Conservation (phyloP, 1,140 invertebrate genomes). For the Halesus radiatus region DNA sequence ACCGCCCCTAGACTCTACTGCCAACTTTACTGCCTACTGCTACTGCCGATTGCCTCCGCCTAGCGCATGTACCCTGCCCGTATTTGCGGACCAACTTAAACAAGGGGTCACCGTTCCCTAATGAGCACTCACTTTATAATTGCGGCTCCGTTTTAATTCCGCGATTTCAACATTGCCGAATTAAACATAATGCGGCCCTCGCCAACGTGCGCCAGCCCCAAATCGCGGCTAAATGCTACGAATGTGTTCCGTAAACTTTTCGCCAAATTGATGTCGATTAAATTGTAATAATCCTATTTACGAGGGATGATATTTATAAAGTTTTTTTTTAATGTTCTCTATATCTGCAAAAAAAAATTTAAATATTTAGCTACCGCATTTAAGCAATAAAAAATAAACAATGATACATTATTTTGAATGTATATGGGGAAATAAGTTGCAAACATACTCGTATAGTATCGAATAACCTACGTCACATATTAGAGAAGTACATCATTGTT, state of each 20-base stretch:
- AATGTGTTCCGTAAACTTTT: not conserved
- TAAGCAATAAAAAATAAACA: too few relatives aligned
- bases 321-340: too few relatives aligned
- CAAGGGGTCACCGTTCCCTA: constrained; percentile 55
- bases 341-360: too few relatives aligned
- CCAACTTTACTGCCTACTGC: too few relatives aligned
- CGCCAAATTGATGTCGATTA: constrained; percentile 2
- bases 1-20: not conserved
- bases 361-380: too few relatives aligned
- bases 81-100: constrained; percentile 53
- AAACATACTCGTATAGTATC: too few relatives aligned
- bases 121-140: constrained; percentile 57
- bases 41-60: not conserved
- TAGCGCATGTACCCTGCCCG: constrained; percentile 13
- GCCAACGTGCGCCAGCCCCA: not conserved
- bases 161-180: constrained; percentile 47
- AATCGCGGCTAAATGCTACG: not conserved
- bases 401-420: too few relatives aligned
- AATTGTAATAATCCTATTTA: constrained; percentile 1
- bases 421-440: too few relatives aligned
- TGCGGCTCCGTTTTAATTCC: constrained; percentile 53
- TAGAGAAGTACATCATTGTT: too few relatives aligned
- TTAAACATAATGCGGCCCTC: constrained; percentile 28
- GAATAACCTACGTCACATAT: too few relatives aligned
- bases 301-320: not conserved